Evolutionary conservation across 2,888 invertebrate species (phyloP).

Genomic region (Dexiosoma caninum): DNA sequence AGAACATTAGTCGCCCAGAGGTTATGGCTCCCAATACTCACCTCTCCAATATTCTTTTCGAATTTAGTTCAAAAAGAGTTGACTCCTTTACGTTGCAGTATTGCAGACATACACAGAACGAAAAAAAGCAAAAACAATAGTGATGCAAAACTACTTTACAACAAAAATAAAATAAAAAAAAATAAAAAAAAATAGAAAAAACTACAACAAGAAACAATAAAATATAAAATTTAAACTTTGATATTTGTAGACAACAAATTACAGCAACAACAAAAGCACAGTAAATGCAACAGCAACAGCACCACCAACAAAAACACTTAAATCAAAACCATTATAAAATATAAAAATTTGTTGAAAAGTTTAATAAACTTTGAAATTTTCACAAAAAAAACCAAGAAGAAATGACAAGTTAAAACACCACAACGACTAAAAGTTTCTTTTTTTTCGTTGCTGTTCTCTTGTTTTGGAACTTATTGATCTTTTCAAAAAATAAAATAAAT

Average conservation of each 20-base stretch:
- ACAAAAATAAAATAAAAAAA: conserved; percentile 7
- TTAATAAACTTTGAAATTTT: conserved; percentile 54
- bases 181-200: conserved; percentile 2
- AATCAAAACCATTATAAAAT: conserved; percentile 33
- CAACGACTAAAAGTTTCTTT: background rate
- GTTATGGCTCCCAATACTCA: too few species aligned
- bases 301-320: conserved; percentile 36
- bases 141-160: conserved; percentile 52
- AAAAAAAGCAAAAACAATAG: conserved; percentile 46
- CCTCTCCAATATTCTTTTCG: too few species aligned
- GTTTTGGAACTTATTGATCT: conserved; percentile 6
- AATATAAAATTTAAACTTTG: conserved; percentile 60
- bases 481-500: background rate
- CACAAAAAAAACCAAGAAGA: background rate
- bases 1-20: too few species aligned
- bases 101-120: conserved; percentile 2
- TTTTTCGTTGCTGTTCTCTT: background rate
- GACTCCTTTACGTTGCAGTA: conserved; percentile 5
- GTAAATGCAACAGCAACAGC: conserved; percentile 13
- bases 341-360: conserved; percentile 52
- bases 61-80: conserved; percentile 22
- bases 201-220: conserved; percentile 23
- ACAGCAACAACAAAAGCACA: background rate
- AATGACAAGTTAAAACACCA: background rate
- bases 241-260: conserved; percentile 54